A percentile compares a stretch with the other conserved stretches of the same genome.
Conservation (phyloP, 2,113 vertebrate genomes). For the Phalacrocorax pelagicus region DNA sequence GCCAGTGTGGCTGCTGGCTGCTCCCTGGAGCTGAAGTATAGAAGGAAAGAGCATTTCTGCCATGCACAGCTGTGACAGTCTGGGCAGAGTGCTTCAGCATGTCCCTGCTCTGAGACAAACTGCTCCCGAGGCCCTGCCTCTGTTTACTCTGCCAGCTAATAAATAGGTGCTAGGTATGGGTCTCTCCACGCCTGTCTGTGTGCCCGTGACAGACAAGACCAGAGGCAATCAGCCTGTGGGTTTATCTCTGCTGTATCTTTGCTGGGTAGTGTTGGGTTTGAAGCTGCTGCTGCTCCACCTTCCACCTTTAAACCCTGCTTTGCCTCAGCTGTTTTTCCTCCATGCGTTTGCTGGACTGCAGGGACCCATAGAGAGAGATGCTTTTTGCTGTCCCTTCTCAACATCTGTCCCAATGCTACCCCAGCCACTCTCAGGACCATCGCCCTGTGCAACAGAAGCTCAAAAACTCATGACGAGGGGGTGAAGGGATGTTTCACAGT, state of each 20-base stretch:
- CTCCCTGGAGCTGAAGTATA: background rate
- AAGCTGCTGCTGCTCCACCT: background rate
- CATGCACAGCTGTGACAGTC: fast-evolving
- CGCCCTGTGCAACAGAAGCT: background rate
- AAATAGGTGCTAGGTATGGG: background rate
- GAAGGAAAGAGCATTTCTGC: background rate
- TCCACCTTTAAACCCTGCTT: background rate
- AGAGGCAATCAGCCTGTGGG: too few species aligned
- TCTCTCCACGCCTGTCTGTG: background rate
- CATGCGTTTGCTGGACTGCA: background rate
- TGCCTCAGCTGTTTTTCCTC: background rate
- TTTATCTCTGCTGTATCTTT: background rate
- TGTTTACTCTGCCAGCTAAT: background rate
- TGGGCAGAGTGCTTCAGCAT: background rate
- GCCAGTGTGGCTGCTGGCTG: background rate
- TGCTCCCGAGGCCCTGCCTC: background rate
- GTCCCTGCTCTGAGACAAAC: background rate
- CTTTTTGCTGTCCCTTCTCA: background rate
- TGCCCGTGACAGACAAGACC: background rate
- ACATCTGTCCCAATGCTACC: background rate
- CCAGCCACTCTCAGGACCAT: background rate
- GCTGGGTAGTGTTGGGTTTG: background rate
- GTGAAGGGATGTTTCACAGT: background rate
- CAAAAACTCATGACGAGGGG: background rate
- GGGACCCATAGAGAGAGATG: background rate